phyloP scores from a whole-genome alignment of 1,140 invertebrate species.

The Prorops nasuta region DNA sequence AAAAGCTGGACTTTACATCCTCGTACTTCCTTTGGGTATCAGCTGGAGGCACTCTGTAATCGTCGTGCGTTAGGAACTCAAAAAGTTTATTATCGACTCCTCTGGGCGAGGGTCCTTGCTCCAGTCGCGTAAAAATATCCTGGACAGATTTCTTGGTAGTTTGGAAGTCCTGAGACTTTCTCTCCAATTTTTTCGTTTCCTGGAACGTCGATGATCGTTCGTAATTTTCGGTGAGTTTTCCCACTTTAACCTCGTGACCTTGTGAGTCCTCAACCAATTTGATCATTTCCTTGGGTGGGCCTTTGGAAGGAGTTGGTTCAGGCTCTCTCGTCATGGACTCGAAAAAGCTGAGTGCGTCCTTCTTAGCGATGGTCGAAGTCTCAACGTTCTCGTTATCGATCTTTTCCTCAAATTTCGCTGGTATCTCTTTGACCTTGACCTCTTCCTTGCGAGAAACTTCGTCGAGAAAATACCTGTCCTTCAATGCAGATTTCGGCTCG shows the following conservation, averaged over 20 bases:
- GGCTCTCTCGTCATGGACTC: constrained; percentile 59
- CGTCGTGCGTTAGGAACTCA: constrained; percentile 47
- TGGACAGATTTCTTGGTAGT: constrained; percentile 42
- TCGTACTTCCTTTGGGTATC: constrained; percentile 27
- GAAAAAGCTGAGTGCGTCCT: constrained; percentile 61
- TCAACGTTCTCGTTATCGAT: constrained; percentile 52
- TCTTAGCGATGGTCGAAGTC: constrained; percentile 52
- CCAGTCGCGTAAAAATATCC: constrained; percentile 46
- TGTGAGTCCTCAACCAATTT: constrained; percentile 34
- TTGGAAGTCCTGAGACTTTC: constrained; percentile 29
- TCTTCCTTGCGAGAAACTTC: constrained; percentile 22
- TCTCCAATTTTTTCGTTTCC: constrained; percentile 33
- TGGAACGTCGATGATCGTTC: constrained; percentile 46
- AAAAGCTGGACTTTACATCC: neutral
- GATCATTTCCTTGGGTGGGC: constrained; percentile 47
- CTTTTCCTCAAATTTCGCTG: constrained; percentile 24
- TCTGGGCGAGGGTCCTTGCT: constrained; percentile 33
- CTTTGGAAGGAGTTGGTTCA: constrained; percentile 30
- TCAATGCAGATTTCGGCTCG: constrained; percentile 26
- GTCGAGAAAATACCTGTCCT: constrained; percentile 27
- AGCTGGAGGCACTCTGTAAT: constrained; percentile 39
- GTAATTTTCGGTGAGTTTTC: constrained; percentile 50
- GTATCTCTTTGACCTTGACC: constrained; percentile 13
- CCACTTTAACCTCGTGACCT: constrained; percentile 48
- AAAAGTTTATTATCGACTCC: constrained; percentile 50